These are phyloP conservation scores for Nannospalax galili DNA, from an alignment of 2,113 vertebrate species.

Conservation along the genomic window DNA sequence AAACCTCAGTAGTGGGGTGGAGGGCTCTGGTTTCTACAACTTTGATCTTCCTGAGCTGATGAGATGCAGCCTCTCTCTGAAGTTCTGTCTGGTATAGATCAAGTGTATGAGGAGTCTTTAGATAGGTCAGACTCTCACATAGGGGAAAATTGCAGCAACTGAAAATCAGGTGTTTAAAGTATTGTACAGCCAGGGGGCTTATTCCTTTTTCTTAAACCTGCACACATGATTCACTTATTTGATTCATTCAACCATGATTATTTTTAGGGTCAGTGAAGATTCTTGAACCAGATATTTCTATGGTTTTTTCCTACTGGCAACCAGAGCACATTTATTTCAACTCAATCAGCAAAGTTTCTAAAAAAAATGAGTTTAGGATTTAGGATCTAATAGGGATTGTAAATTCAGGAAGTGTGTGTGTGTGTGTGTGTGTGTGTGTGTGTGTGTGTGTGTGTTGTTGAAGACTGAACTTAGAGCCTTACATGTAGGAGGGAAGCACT, in stretches of 20 bases:
- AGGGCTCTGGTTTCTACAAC: not conserved
- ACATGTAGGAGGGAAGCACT: not conserved
- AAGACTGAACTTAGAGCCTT: not conserved
- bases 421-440: not conserved
- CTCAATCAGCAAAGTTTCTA: not conserved
- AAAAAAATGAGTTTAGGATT: not conserved
- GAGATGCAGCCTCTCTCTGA: not conserved
- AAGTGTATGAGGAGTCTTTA: not conserved
- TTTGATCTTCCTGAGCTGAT: not conserved
- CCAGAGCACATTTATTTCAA: not conserved
- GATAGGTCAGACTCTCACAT: not conserved
- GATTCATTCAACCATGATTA: not conserved
- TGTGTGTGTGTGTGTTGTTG: not conserved
- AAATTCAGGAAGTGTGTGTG: not conserved
- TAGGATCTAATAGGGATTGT: not conserved
- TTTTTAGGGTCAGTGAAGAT: not conserved
- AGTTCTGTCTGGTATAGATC: not conserved
- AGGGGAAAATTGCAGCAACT: not conserved
- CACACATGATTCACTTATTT: not conserved
- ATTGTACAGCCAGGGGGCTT: not conserved
- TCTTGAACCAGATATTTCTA: too few relatives aligned
- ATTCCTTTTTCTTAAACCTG: not conserved
- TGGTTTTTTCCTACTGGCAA: not conserved
- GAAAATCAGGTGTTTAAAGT: not conserved
- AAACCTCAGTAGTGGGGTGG: not conserved